Evolutionary conservation across 2,888 invertebrate genomes (phyloP).

Genomic region (Xestoiulus laeticollis): DNA sequence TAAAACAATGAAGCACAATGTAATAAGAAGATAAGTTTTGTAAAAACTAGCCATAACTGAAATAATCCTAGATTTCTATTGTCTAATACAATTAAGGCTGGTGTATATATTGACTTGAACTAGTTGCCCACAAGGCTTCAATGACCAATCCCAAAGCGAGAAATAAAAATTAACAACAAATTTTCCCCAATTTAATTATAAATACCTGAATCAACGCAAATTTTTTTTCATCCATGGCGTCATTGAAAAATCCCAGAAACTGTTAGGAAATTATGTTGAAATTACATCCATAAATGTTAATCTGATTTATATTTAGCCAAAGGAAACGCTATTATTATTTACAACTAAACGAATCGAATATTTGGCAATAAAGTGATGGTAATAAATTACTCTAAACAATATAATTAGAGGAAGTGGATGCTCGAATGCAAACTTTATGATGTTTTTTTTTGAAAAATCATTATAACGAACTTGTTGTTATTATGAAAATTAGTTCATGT

Average conservation of each 20-base stretch:
- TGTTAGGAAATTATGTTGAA: background rate
- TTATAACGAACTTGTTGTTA: background rate
- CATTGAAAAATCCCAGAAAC: background rate
- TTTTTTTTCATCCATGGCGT: background rate
- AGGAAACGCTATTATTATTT: background rate
- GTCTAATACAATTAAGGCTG: background rate
- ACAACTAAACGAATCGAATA: background rate
- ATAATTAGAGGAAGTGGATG: background rate
- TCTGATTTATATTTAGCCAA: background rate
- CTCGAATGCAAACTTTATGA: background rate
- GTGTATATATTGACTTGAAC: background rate
- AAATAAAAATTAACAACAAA: background rate
- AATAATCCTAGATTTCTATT: background rate
- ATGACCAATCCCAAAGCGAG: constrained; percentile 4
- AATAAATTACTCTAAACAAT: background rate
- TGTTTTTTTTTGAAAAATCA: background rate
- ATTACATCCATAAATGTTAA: background rate
- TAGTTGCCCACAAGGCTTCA: too few species aligned
- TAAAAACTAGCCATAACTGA: background rate
- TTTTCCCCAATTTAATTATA: background rate
- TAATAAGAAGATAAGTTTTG: background rate
- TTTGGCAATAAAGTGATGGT: background rate
- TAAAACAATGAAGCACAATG: background rate
- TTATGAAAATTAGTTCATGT: background rate
- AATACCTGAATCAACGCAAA: background rate